phyloP scores from a whole-genome alignment of 2,113 vertebrate species.

The Sorex fumeus region DNA sequence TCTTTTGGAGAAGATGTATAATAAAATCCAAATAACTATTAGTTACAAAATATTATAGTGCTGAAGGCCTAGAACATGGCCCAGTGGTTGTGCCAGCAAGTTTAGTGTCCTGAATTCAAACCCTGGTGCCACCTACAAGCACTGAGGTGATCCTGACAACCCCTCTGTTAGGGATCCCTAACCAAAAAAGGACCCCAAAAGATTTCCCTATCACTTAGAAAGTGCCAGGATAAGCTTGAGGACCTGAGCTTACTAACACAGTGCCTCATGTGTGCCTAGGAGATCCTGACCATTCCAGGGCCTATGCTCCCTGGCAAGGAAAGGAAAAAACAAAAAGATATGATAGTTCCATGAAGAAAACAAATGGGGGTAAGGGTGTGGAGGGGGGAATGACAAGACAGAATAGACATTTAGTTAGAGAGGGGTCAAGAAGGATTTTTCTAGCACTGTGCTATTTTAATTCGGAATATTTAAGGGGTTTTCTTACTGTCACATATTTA shows the following conservation, averaged over 20 bases:
- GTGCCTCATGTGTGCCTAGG: no score
- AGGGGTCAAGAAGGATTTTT: conserved; percentile 7
- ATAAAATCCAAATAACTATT: conserved; percentile 54
- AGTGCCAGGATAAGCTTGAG: no score
- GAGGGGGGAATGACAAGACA: conserved; percentile 11
- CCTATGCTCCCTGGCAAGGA: neutral
- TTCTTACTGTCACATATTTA: conserved; percentile 53
- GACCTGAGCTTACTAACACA: no score
- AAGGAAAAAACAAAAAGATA: neutral
- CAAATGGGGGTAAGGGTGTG: neutral
- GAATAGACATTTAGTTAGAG: conserved; percentile 50
- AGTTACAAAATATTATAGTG: conserved; percentile 28
- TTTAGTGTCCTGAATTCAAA: no score
- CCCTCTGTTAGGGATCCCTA: no score
- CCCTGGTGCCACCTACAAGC: no score
- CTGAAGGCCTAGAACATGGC: no score
- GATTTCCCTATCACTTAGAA: no score
- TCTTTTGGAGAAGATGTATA: conserved; percentile 29
- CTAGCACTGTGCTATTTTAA: conserved; percentile 63
- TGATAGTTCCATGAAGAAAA: conserved; percentile 49
- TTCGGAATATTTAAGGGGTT: conserved; percentile 50
- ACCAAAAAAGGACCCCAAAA: no score
- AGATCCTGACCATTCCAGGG: no score
- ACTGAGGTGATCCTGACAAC: no score
- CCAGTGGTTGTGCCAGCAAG: no score